A percentile compares a stretch with the other conserved stretches of the same genome.
These are phyloP conservation scores for Smithornis capensis DNA, from an alignment of 2,113 vertebrate species.

Conservation along the genomic window DNA sequence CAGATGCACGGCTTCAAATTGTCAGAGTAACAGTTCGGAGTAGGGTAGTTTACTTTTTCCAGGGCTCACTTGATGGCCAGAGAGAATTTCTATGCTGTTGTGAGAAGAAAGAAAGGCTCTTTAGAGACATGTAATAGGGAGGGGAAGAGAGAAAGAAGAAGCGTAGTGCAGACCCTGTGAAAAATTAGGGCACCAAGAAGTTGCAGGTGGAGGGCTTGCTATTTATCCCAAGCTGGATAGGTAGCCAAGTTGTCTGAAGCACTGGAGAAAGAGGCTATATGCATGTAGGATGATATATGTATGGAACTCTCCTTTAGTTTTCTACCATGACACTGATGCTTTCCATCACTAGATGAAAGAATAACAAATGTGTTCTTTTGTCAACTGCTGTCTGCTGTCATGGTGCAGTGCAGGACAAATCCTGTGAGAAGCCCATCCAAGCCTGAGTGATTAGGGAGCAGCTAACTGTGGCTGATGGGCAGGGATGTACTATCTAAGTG, in stretches of 20 bases:
- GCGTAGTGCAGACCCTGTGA: neutral
- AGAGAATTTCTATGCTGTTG: neutral
- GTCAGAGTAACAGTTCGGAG: neutral
- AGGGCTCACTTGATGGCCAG: neutral
- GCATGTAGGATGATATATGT: neutral
- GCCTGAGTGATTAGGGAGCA: neutral
- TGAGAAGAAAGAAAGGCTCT: neutral
- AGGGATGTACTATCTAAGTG: neutral
- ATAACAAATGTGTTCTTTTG: neutral
- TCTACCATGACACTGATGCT: neutral
- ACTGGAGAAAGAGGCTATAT: neutral
- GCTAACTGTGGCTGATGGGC: neutral
- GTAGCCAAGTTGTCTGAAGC: rapidly evolving
- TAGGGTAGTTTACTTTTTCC: neutral
- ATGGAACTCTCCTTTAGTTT: neutral
- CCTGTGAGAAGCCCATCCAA: neutral
- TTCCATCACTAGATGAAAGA: neutral
- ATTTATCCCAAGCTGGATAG: neutral
- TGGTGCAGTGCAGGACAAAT: neutral
- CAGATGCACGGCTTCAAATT: neutral
- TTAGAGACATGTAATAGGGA: neutral
- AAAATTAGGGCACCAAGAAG: neutral
- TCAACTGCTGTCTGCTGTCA: neutral
- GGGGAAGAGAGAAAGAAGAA: too few relatives aligned
- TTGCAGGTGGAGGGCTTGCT: neutral